Percentiles rank a stretch among this genome's conserved stretches.
Conservation (phyloP, 2,888 invertebrate genomes). For the Pollenia amentaria region DNA sequence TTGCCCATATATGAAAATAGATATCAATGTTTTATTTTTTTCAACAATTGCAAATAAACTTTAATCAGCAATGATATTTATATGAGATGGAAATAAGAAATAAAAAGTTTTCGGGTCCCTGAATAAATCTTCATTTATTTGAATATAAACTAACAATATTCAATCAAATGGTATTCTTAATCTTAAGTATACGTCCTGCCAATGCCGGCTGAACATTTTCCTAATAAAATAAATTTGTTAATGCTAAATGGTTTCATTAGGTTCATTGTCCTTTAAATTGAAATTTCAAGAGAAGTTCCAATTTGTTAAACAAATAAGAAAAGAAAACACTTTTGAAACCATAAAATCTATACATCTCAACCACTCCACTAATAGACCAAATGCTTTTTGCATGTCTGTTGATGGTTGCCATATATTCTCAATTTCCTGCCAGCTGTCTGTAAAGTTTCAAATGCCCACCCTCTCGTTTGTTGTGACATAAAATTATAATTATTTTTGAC, state of each 20-base stretch:
- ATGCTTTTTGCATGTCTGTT: neutral
- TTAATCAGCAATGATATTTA: no score
- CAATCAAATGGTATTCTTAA: no score
- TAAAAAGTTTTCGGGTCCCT: no score
- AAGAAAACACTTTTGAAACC: neutral
- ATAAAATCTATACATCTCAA: neutral
- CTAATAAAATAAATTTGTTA: no score
- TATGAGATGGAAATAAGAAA: no score
- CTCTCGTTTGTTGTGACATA: neutral
- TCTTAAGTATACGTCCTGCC: no score
- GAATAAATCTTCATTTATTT: no score
- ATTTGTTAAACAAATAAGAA: neutral
- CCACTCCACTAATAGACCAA: neutral
- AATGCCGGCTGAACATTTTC: no score
- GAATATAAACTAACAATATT: no score
- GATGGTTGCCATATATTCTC: neutral
- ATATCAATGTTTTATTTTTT: no score
- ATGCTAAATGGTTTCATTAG: neutral
- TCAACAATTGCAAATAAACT: no score
- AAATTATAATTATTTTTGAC: conserved; percentile 35
- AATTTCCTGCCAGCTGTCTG: conserved; percentile 18
- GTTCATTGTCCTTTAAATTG: neutral
- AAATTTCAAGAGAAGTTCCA: neutral
- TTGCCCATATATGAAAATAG: no score
- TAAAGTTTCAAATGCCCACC: conserved; percentile 16